Conservation (phyloP, 2,888 invertebrate genomes). For the Strigamia crassipes region DNA sequence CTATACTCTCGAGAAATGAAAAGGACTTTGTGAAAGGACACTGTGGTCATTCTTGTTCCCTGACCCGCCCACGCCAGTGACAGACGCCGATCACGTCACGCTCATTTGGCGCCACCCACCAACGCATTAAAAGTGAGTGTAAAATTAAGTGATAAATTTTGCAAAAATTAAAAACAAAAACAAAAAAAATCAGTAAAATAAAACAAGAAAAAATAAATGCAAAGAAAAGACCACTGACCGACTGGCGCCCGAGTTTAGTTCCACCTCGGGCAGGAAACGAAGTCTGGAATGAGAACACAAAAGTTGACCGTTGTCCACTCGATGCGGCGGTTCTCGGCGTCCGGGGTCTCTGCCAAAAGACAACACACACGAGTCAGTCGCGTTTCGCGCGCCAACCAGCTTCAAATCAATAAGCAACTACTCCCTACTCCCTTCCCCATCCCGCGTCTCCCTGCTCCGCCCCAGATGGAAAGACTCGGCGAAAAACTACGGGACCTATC, state of each 20-base stretch:
- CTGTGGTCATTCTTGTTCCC: conserved; percentile 33
- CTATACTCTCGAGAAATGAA: conserved; percentile 24
- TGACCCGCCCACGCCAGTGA: conserved; percentile 34
- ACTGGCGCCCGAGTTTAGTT: conserved; percentile 53
- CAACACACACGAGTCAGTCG: conserved; percentile 30
- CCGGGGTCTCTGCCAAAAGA: conserved; percentile 54
- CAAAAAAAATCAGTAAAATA: not conserved
- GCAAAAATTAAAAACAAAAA: conserved; percentile 22
- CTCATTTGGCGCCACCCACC: conserved; percentile 31
- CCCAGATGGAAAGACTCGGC: conserved; percentile 9
- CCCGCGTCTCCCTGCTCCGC: conserved; percentile 40
- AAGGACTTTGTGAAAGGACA: conserved; percentile 37
- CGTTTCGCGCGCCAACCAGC: conserved; percentile 38
- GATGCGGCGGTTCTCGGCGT: conserved; percentile 52
- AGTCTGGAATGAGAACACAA: conserved; percentile 57
- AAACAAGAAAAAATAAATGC: too few relatives aligned
- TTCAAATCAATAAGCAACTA: conserved; percentile 37
- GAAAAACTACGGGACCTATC: not conserved
- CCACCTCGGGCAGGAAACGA: conserved; percentile 42
- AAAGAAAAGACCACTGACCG: conserved; percentile 48
- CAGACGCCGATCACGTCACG: conserved; percentile 38
- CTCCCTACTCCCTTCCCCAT: conserved; percentile 36
- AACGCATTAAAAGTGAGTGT: conserved; percentile 38
- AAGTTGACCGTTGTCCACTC: conserved; percentile 54
- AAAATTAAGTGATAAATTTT: conserved; percentile 33